A percentile compares a stretch with the other conserved stretches of the same genome.
Conservation (phyloP, 1,140 invertebrate species). For the Tribolium castaneum region DNA sequence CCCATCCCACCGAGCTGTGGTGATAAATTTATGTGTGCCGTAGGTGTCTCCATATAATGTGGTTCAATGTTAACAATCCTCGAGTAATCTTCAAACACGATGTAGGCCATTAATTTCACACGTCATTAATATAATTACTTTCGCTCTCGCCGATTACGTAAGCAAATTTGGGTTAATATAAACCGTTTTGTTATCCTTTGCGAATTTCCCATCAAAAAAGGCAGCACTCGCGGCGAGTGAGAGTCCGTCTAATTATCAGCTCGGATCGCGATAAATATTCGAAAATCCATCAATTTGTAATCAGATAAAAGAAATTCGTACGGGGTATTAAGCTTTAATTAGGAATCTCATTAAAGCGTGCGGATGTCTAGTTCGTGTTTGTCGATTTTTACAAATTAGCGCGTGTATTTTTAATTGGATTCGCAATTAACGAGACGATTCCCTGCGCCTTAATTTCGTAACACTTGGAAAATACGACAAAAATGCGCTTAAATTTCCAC, state of each 20-base stretch:
- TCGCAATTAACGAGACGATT: conserved; percentile 44
- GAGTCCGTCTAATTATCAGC: not conserved
- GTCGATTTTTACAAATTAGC: conserved; percentile 53
- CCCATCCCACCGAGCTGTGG: not conserved
- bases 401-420: conserved; percentile 49
- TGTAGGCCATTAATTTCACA: conserved; percentile 35
- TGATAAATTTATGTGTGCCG: conserved; percentile 19
- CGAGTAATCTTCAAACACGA: conserved; percentile 29
- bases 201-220: conserved; percentile 5
- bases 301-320: conserved; percentile 28
- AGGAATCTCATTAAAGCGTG: conserved; percentile 50
- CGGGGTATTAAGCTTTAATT: conserved; percentile 47
- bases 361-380: conserved; percentile 48
- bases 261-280: conserved; percentile 6
- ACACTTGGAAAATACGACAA: not conserved
- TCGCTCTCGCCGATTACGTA: conserved; percentile 25
- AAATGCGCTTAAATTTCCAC: conserved; percentile 9
- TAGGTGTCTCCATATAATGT: conserved; percentile 26
- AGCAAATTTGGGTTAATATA: conserved; percentile 30
- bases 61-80: conserved; percentile 31
- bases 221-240: conserved; percentile 8
- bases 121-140: conserved; percentile 36
- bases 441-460: not conserved
- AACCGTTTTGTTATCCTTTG: conserved; percentile 10
- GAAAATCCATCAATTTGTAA: conserved; percentile 29